Evolutionary conservation across 2,888 invertebrate genomes (phyloP).

Genomic region (Phortica okadai): DNA sequence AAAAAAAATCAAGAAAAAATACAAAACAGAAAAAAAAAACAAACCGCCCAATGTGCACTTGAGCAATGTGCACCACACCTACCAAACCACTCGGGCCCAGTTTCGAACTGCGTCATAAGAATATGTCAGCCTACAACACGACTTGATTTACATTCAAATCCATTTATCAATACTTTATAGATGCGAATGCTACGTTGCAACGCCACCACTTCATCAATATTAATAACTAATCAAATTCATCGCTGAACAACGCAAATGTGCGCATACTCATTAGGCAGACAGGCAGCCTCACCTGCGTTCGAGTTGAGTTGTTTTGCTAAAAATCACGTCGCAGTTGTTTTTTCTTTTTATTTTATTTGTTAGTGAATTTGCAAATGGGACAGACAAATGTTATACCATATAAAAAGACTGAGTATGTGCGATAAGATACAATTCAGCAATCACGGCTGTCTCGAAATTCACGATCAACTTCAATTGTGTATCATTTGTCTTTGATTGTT

Average conservation of each 20-base stretch:
- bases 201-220: constrained; percentile 31
- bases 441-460: too few relatives aligned
- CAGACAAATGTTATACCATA: too few relatives aligned
- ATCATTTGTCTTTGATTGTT: not conserved
- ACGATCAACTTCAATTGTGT: too few relatives aligned
- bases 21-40: not conserved
- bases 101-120: constrained; percentile 26
- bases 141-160: constrained; percentile 19
- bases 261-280: constrained; percentile 22
- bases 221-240: constrained; percentile 33
- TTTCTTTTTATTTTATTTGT: not conserved
- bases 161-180: not conserved
- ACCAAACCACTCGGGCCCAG: not conserved
- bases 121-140: constrained; percentile 14
- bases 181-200: constrained; percentile 6
- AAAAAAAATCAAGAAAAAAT: too few relatives aligned
- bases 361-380: not conserved
- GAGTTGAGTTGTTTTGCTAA: not conserved
- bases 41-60: not conserved
- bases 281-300: constrained; percentile 14
- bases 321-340: not conserved
- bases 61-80: constrained; percentile 16
- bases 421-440: not conserved
- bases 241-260: constrained; percentile 15
- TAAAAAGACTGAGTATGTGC: too few relatives aligned